These are phyloP conservation scores for Hydraecia micacea DNA, from an alignment of 2,888 invertebrate genomes.

Conservation along the genomic window DNA sequence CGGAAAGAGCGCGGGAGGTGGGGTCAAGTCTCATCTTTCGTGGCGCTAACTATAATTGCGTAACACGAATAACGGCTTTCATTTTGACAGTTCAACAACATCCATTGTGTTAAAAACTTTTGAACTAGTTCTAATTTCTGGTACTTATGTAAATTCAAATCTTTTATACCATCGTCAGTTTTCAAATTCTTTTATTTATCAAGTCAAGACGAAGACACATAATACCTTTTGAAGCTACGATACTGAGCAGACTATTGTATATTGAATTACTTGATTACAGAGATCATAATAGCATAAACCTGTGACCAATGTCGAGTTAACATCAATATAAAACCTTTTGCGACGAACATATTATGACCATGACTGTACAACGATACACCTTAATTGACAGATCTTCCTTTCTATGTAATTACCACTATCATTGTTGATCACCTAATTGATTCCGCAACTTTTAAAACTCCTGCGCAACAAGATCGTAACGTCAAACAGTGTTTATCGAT, in stretches of 20 bases:
- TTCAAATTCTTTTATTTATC: not conserved
- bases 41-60: no score
- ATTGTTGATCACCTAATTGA: slow-evolving; percentile 25
- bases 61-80: not conserved
- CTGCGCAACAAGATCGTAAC: slow-evolving; percentile 25
- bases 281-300: not conserved
- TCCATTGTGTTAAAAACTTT: not conserved
- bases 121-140: slow-evolving; percentile 4
- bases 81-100: no score
- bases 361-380: not conserved
- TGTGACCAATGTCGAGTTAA: not conserved
- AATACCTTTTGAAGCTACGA: not conserved
- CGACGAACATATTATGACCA: not conserved
- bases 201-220: no score
- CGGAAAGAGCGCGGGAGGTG: no score
- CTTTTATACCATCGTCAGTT: not conserved
- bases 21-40: no score
- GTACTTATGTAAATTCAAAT: no score
- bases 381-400: slow-evolving; percentile 12
- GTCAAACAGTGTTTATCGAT: slow-evolving; percentile 51
- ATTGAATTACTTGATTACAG: not conserved
- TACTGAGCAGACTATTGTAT: not conserved
- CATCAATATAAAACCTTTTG: not conserved
- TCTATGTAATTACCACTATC: slow-evolving; percentile 8
- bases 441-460: slow-evolving; percentile 27